Conservation (phyloP, 2,797 vertebrate species). For the Peromyscus nudipes region DNA sequence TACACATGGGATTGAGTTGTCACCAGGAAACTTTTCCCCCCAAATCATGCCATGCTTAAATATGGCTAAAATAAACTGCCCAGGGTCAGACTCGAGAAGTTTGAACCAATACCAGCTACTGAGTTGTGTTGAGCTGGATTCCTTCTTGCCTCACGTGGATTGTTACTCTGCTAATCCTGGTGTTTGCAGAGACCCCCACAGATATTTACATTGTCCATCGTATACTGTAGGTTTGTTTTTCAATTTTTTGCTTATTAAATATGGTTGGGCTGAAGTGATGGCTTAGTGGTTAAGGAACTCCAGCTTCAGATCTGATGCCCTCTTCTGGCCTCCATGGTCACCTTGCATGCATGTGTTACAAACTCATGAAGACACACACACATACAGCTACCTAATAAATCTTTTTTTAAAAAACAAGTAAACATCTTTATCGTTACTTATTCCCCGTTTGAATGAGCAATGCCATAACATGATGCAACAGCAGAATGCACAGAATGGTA, state of each 20-base stretch:
- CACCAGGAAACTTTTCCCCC: not conserved
- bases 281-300: not conserved
- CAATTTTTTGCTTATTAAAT: constrained; percentile 5
- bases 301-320: not conserved
- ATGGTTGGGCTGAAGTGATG: not conserved
- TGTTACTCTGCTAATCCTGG: not conserved
- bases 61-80: not conserved
- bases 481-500: not conserved
- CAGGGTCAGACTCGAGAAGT: not conserved
- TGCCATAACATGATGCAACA: not conserved
- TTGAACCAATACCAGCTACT: not conserved
- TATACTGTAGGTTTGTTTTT: not conserved
- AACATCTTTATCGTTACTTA: not conserved
- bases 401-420: not conserved
- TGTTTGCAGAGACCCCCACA: not conserved
- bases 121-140: not conserved
- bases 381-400: not conserved
- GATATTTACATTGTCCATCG: not conserved
- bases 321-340: not conserved
- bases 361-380: not conserved
- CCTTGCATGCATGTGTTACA: not conserved
- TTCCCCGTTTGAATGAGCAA: constrained; percentile 6
- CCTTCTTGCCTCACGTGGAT: not conserved
- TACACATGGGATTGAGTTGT: not conserved
- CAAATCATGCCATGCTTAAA: not conserved